Base-by-base conservation (phyloP, 2,797 vertebrate genomes). In the Peromyscus attwateri region DNA sequence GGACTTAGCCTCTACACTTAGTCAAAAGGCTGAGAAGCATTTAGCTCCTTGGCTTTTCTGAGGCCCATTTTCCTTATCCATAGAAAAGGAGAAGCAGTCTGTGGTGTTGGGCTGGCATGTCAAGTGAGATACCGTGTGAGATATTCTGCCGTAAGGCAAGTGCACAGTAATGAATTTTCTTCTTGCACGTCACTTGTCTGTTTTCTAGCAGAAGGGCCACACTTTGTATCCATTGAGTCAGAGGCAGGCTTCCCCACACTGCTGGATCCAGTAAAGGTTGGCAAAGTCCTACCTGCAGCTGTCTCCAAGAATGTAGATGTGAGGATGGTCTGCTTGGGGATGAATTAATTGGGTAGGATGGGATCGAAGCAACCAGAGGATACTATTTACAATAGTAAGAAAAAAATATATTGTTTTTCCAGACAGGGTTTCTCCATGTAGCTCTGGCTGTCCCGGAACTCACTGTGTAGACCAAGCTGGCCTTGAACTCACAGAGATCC, bases 351-450 rank as follows among this genome's bases (percentile, higher is more conserved):
- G 46, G 55, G 37, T 5, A 89, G 52, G 27, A 40, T 71, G 31
- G n/a, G 46, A 73, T 94, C 92, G 94, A 68, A 55, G 19, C 82
- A 77, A 84, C 92, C 62, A 81, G 68, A 89, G 93, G 75, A 76
- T 37, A 43, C 2, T 80, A 21, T 66, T 60, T 62, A 43, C 92
- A 89, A 92, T 75, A 92, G 31, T 52, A 43, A 89, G 92, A 92
- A 49, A 40, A 66, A 66, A 66, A 31, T 31, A 5, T 31, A 55
- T 55, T 55, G 52, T 34, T 66, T 31, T 66, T 66, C 13, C 29
- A 66, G 31, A n/a, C 16, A 70, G 14, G 6, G 13, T n/a, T 70
- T 70, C 71, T 75, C 21, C 25, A 4, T 75, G 34, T 25, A 75
- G 10, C 21, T 5, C 21, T 75, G 71, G 71, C 37, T 75, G 4